Evolutionary conservation across 2,888 invertebrate genomes (phyloP).

Genomic region (Drosophila anomalipes): DNA sequence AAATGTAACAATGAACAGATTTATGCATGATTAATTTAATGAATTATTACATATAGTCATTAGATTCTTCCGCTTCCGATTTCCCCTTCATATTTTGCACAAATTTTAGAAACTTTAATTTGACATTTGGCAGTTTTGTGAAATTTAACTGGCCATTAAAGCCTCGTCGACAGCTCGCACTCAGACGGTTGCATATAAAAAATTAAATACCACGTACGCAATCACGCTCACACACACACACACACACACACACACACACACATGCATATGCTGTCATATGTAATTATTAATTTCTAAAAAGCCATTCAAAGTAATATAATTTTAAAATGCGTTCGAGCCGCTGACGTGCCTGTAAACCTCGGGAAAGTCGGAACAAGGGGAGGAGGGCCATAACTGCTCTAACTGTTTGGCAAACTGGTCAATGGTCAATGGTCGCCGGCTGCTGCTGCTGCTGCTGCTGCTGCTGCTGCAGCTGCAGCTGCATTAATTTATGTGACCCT

Average conservation of each 20-base stretch:
- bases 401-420: conserved; percentile 40
- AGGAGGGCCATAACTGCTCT: background rate
- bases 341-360: conserved; percentile 58
- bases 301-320: conserved; percentile 82
- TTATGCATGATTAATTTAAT: background rate
- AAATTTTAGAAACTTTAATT: conserved; percentile 29
- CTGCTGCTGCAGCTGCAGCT: conserved; percentile 55
- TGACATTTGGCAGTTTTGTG: conserved; percentile 23
- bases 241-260: conserved; percentile 1
- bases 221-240: conserved; percentile 9
- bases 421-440: conserved; percentile 42
- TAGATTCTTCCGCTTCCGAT: background rate
- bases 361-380: background rate
- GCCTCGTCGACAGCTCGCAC: conserved; percentile 10
- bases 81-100: background rate
- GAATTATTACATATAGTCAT: background rate
- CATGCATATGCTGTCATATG: conserved; percentile 64
- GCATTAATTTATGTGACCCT: conserved; percentile 72
- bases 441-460: conserved; percentile 37
- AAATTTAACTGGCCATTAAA: conserved; percentile 63
- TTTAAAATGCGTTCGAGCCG: conserved; percentile 65
- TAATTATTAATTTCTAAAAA: conserved; percentile 82
- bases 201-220: conserved; percentile 76
- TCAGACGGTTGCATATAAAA: conserved; percentile 50
- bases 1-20: background rate